Conservation (phyloP, 2,797 vertebrate genomes). For the Thamnophis elegans region DNA sequence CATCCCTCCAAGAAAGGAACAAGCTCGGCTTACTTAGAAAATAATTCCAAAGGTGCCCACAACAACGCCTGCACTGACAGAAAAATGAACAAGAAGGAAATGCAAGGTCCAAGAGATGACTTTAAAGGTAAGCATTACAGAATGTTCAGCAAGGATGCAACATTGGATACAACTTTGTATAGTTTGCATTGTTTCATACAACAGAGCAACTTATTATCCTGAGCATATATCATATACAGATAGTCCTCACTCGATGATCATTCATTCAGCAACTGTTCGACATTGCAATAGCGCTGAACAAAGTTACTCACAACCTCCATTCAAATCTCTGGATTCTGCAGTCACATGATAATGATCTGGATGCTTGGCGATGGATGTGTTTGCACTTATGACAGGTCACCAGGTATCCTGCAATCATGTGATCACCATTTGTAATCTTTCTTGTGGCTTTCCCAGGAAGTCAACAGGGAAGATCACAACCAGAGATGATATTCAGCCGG, state of each 20-base stretch:
- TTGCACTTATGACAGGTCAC: not conserved
- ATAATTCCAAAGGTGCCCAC: slow-evolving; percentile 81
- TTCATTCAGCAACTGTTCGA: not conserved
- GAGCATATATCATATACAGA: not conserved
- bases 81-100: slow-evolving; percentile 84
- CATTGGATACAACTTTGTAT: not conserved
- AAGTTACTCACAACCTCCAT: not conserved
- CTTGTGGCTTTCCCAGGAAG: not conserved
- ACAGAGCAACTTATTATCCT: not conserved
- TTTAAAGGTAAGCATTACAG: slow-evolving; percentile 84
- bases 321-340: not conserved
- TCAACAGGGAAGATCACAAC: not conserved
- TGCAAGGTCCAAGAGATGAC: slow-evolving; percentile 80
- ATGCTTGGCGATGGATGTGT: not conserved
- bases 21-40: slow-evolving; percentile 89
- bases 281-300: not conserved
- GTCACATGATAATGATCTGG: not conserved
- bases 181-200: not conserved
- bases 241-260: not conserved
- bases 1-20: slow-evolving; percentile 97
- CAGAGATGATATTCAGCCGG: too few relatives aligned
- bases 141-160: slow-evolving; percentile 12
- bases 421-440: not conserved
- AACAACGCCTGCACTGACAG: slow-evolving; percentile 81
- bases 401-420: not conserved